phyloP scores from a whole-genome alignment of 2,888 invertebrate species.

The Chloromyia formosa region DNA sequence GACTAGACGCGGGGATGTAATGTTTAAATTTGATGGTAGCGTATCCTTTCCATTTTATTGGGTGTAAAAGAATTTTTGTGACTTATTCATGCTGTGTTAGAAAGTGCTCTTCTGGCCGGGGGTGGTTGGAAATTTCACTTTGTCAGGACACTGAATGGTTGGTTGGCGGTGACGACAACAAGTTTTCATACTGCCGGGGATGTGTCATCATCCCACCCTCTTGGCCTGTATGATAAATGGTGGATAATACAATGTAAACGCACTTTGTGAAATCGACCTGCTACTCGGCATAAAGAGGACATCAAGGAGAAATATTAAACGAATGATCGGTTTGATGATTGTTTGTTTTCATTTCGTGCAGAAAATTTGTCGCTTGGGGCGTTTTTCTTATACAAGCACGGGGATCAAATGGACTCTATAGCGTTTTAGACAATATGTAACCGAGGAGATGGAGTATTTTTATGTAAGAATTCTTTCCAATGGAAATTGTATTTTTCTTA shows the following conservation, averaged over 20 bases:
- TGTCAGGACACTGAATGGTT: neutral
- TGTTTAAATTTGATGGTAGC: slow-evolving; percentile 11
- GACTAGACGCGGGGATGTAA: neutral
- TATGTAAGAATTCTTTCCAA: too few species aligned
- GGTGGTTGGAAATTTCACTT: too few species aligned
- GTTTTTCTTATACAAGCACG: too few species aligned
- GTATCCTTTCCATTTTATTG: slow-evolving; percentile 4
- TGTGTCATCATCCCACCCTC: too few species aligned
- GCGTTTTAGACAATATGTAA: too few species aligned
- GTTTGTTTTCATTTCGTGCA: slow-evolving; percentile 3
- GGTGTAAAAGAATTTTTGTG: slow-evolving; percentile 14
- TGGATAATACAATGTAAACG: neutral
- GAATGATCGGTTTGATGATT: slow-evolving; percentile 9
- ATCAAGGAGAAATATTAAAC: neutral
- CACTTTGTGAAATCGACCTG: slow-evolving; percentile 10
- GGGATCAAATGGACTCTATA: too few species aligned
- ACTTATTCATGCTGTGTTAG: slow-evolving; percentile 6
- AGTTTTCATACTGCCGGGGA: neutral
- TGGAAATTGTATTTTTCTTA: too few species aligned
- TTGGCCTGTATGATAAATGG: neutral
- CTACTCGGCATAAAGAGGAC: neutral
- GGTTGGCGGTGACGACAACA: neutral
- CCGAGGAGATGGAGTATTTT: too few species aligned
- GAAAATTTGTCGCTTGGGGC: too few species aligned
- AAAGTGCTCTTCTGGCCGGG: too few species aligned